Conservation (phyloP, 2,888 invertebrate species). For the Tubulanus polymorphus region DNA sequence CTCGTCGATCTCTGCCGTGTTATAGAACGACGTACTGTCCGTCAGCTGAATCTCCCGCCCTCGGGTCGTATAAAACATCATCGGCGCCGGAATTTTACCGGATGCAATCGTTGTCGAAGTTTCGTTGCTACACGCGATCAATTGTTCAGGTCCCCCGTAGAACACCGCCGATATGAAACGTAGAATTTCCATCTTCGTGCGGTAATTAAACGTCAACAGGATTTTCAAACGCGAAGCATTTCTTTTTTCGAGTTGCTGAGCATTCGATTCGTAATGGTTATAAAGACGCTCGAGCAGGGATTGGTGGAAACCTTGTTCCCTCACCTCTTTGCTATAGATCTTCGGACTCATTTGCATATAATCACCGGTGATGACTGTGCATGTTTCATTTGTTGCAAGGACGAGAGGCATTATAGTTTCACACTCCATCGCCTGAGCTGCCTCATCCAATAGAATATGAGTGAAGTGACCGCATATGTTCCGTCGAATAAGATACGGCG, state of each 20-base stretch:
- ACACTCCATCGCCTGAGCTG: constrained; percentile 9
- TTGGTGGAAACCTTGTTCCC: not conserved
- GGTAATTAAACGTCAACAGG: constrained; percentile 6
- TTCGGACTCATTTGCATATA: constrained; percentile 8
- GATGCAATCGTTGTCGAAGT: constrained; percentile 21
- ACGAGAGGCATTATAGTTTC: constrained; percentile 9
- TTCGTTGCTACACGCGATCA: too few species aligned
- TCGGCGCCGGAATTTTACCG: constrained; percentile 23
- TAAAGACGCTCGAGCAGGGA: constrained; percentile 4
- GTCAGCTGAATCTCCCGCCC: not conserved
- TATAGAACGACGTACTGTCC: constrained; percentile 4
- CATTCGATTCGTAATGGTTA: not conserved
- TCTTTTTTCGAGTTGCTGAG: not conserved
- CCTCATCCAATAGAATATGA: constrained; percentile 10
- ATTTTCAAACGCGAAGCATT: not conserved
- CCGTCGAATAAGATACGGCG: not conserved
- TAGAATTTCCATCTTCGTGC: constrained; percentile 10
- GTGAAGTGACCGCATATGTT: constrained; percentile 5
- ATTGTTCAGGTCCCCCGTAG: not conserved
- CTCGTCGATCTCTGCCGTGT: constrained; percentile 1
- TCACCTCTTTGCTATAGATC: not conserved
- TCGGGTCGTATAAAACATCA: not conserved
- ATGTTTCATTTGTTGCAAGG: constrained; percentile 4
- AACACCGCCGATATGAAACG: constrained; percentile 8
- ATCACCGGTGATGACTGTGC: constrained; percentile 8